Percentiles rank a stretch among this genome's conserved stretches.
Conservation (phyloP, 2,113 vertebrate species). For the cattle (Bos taurus) region DNA sequence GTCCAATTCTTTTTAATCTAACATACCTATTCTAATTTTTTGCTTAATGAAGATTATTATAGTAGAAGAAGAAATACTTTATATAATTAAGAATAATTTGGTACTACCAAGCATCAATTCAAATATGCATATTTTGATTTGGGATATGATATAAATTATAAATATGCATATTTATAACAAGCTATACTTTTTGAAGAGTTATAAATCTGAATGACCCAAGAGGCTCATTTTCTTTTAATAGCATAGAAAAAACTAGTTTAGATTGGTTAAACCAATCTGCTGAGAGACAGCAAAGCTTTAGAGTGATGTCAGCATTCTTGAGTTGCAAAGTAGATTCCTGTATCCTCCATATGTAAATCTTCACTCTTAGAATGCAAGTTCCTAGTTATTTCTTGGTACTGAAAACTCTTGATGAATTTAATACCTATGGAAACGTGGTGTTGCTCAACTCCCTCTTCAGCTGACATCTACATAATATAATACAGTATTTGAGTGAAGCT, state of each 20-base stretch:
- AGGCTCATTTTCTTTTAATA: background rate
- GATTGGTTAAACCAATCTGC: background rate
- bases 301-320: background rate
- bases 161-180: background rate
- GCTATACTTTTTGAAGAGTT: background rate
- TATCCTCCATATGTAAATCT: background rate
- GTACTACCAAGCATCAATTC: background rate
- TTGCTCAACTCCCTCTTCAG: background rate
- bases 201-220: background rate
- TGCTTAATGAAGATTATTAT: background rate
- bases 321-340: background rate
- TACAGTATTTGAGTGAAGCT: background rate
- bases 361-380: background rate
- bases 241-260: background rate
- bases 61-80: background rate
- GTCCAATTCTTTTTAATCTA: background rate
- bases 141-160: background rate
- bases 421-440: background rate
- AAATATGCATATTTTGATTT: background rate
- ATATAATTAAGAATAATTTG: background rate
- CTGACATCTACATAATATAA: background rate
- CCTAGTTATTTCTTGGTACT: background rate
- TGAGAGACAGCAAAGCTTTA: background rate
- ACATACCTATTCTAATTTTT: background rate
- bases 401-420: background rate